A percentile compares a stretch with the other conserved stretches of the same genome.
These are phyloP conservation scores for Podotricha telesiphe DNA, from an alignment of 2,888 invertebrate species.

Conservation along the genomic window DNA sequence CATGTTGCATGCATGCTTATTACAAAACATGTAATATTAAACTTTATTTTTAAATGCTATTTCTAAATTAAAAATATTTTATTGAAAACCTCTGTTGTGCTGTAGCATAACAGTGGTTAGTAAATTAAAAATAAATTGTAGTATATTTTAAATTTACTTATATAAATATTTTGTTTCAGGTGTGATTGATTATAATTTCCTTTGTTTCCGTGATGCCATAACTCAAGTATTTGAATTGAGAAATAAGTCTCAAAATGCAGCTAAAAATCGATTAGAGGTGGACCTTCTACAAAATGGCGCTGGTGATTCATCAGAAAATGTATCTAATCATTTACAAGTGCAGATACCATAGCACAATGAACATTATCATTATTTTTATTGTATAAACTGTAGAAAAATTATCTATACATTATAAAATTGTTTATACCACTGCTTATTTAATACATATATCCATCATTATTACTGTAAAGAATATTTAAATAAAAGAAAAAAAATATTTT, in stretches of 20 bases:
- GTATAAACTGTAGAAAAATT: slow-evolving; percentile 44
- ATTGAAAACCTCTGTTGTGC: too few species aligned
- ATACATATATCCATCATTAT: slow-evolving; percentile 41
- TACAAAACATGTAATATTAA: too few species aligned
- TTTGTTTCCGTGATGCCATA: slow-evolving; percentile 98
- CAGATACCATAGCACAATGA: slow-evolving; percentile 64
- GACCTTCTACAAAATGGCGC: slow-evolving; percentile 68
- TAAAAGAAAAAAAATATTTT: slow-evolving; percentile 40
- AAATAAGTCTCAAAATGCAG: slow-evolving; percentile 85
- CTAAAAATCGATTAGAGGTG: slow-evolving; percentile 56
- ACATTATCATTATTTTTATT: slow-evolving; percentile 38
- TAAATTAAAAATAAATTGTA: too few species aligned
- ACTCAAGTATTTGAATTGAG: slow-evolving; percentile 96
- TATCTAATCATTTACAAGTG: slow-evolving; percentile 63
- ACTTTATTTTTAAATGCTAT: too few species aligned
- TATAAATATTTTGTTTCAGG: slow-evolving; percentile 80
- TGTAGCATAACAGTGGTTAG: too few species aligned
- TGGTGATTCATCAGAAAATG: slow-evolving; percentile 65
- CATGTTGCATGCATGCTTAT: too few species aligned
- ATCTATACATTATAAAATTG: slow-evolving; percentile 42
- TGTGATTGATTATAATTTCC: slow-evolving; percentile 99
- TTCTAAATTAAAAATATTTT: too few species aligned
- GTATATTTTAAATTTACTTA: background rate
- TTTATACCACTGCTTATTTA: slow-evolving; percentile 45
- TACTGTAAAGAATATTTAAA: slow-evolving; percentile 45